Evolutionary conservation across 53 echinoderm and acorn worm genomes (phyloP), one percentile per base, ranked within the genome.

Genomic region (Stichopus horrens): DNA sequence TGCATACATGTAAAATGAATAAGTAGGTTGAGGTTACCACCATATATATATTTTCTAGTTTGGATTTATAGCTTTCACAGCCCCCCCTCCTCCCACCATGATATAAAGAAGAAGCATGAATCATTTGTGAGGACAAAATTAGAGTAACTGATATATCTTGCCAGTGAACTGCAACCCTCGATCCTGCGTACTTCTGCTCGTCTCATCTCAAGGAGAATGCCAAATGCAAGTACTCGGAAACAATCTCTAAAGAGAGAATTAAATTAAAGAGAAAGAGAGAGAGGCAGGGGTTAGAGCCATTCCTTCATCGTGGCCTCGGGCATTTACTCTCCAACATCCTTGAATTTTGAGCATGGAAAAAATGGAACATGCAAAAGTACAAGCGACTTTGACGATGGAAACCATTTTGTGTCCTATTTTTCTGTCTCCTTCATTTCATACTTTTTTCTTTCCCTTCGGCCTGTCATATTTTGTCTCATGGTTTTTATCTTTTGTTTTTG

Each of bases 271-370:
- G 71, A 16, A 2, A 37, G 37, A 37, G 37, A 37, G 37, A 37
- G 37, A 37, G 37, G 37, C 37, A 37, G 71, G 71, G 71, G 71
- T 71, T 21, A 71, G 14, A 16, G 71, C 18, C 71, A 71, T 71
- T 71, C n/a, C 18, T 71, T 18, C 71, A 71, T 18, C 18, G 19
- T 71, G n/a, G 71, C 71, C 71, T 71, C 71, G n/a, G 71, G 71
- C 18, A 18, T 71, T 71, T 71, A 71, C 71, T 71, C 71, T 71
- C 71, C 5, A 71, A 71, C 71, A 71, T 71, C 71, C 71, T 71
- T 71, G 71, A 71, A 71, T 16, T 20, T 71, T 71, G 18, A 71
- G 18, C n/a, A 71, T 16, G 71, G 4, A 71, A 71, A 37, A 37
- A 71, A 71, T 16, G 14, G 71, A 71, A 71, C 14, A 71, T 20